Percentiles rank a stretch among this genome's conserved stretches.
Evolutionary conservation across 2,113 vertebrate genomes (phyloP).

Genomic region (Tenrec ecaudatus): DNA sequence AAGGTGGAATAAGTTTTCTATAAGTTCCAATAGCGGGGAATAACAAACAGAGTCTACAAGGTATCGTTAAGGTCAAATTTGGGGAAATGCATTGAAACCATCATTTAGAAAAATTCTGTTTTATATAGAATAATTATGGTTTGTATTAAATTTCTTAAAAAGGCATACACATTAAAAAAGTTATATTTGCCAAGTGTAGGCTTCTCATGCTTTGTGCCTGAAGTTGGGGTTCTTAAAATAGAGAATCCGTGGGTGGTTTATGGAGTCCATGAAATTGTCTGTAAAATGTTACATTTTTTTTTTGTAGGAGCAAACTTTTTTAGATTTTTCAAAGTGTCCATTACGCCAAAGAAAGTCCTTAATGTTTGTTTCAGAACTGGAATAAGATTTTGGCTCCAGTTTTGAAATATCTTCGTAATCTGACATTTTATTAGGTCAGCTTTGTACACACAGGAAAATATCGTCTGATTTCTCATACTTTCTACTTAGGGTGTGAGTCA

Average conservation of each 20-base stretch:
- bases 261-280: constrained; percentile 8
- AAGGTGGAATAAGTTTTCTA: background rate
- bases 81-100: background rate
- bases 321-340: background rate
- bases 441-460: background rate
- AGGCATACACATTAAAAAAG: background rate
- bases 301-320: background rate
- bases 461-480: constrained; percentile 35
- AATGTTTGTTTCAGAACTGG: background rate
- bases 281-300: background rate
- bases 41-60: background rate
- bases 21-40: background rate
- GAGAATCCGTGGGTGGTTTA: background rate
- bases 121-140: background rate
- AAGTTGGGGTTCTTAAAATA: background rate
- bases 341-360: background rate
- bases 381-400: constrained; percentile 48
- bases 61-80: background rate
- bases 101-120: background rate
- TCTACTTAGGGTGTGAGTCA: constrained; percentile 31
- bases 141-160: background rate
- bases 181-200: background rate
- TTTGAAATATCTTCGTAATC: background rate
- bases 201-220: background rate
- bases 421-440: constrained; percentile 20